Evolutionary conservation across 1,140 invertebrate species (phyloP).

Genomic region (Amphibalanus amphitrite): DNA sequence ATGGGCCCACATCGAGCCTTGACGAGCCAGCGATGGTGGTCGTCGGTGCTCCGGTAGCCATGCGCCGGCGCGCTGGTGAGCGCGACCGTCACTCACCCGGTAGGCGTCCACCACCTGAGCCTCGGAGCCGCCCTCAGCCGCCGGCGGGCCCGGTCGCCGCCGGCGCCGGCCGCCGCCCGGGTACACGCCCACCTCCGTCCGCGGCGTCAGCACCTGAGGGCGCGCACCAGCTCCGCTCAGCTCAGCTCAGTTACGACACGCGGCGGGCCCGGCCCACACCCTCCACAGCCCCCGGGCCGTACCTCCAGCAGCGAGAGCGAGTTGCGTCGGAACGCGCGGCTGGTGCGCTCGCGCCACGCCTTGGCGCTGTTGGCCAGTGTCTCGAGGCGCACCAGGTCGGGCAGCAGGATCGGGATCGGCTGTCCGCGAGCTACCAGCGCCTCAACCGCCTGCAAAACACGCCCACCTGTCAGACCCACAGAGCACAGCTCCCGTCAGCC

Average conservation of each 20-base stretch:
- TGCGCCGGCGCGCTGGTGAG: no score
- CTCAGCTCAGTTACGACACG: no score
- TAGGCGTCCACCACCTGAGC: slow-evolving; percentile 17
- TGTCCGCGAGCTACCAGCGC: slow-evolving; percentile 55
- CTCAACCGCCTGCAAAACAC: slow-evolving; percentile 67
- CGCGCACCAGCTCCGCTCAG: no score
- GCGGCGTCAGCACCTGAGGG: slow-evolving; percentile 29
- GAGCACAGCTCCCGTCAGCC: no score
- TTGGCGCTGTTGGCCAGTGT: slow-evolving; percentile 56
- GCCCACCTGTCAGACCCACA: no score
- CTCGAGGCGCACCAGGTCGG: slow-evolving; percentile 55
- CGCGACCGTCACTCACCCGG: slow-evolving; percentile 12
- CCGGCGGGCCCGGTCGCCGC: slow-evolving; percentile 15
- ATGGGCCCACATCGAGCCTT: no score
- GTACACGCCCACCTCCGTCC: slow-evolving; percentile 30
- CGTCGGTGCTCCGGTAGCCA: no score
- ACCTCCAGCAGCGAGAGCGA: slow-evolving; percentile 56
- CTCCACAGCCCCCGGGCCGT: no score
- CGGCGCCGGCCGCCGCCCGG: slow-evolving; percentile 17
- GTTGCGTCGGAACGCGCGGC: slow-evolving; percentile 69
- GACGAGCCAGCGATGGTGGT: no score
- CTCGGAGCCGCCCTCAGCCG: slow-evolving; percentile 15
- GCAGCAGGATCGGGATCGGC: slow-evolving; percentile 56
- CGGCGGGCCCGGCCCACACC: no score
- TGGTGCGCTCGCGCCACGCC: slow-evolving; percentile 68